Conservation (phyloP, 1,140 invertebrate species). For the Dendroctonus ponderosae region DNA sequence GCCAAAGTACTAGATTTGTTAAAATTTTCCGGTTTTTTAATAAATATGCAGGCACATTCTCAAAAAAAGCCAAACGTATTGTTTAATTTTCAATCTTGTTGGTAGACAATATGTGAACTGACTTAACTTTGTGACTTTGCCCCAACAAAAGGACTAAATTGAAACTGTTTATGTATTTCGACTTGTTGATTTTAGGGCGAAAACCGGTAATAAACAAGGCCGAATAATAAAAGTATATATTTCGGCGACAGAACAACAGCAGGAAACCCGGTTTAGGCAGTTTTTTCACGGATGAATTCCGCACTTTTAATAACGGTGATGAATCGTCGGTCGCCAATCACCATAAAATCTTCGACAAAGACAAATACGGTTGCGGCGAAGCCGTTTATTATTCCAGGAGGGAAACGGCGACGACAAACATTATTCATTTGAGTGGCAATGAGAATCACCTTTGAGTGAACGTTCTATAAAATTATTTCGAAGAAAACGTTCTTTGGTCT, state of each 20-base stretch:
- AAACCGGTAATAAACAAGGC: background rate
- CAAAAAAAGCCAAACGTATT: too few relatives aligned
- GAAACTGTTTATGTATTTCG: too few relatives aligned
- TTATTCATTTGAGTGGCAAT: background rate
- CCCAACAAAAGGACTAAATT: too few relatives aligned
- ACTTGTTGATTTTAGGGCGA: too few relatives aligned
- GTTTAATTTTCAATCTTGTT: too few relatives aligned
- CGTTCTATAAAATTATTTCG: background rate
- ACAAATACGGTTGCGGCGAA: slow-evolving; percentile 5
- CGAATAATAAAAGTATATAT: background rate
- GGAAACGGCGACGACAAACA: slow-evolving; percentile 7
- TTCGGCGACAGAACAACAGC: background rate
- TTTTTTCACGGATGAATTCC: background rate
- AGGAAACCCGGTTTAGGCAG: background rate
- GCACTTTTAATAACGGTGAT: slow-evolving; percentile 18
- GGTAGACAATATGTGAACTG: too few relatives aligned
- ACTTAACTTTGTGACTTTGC: too few relatives aligned
- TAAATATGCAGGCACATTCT: too few relatives aligned
- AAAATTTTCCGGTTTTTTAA: too few relatives aligned
- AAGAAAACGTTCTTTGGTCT: background rate
- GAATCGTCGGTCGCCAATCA: slow-evolving; percentile 12
- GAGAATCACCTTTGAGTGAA: slow-evolving; percentile 1
- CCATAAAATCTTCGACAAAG: slow-evolving; percentile 18
- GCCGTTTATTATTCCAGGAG: slow-evolving; percentile 6
- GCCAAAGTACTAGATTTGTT: too few relatives aligned